A percentile compares a stretch with the other conserved stretches of the same genome.
These are phyloP conservation scores for Matsumurasca onukii DNA, from an alignment of 1,140 invertebrate genomes.

Conservation along the genomic window DNA sequence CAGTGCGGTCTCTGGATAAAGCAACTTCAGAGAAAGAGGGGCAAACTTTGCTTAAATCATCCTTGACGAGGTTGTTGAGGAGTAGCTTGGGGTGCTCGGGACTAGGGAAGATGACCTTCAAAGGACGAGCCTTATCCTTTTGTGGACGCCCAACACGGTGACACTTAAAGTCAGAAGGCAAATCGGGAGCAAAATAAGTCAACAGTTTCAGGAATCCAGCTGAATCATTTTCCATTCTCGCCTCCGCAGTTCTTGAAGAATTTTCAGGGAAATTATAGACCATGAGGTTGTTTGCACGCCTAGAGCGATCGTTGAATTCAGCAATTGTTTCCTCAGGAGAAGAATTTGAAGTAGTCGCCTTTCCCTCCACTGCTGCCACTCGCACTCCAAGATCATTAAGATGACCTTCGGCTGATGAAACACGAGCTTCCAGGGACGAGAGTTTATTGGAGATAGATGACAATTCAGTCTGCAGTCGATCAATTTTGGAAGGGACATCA, in stretches of 20 bases:
- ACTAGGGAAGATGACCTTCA: no score
- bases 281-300: not conserved
- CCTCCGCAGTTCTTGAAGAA: not conserved
- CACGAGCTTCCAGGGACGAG: not conserved
- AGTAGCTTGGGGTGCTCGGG: no score
- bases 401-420: not conserved
- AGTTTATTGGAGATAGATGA: not conserved
- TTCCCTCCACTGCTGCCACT: not conserved
- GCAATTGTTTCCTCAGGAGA: not conserved
- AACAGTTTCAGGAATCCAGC: not conserved
- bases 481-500: not conserved
- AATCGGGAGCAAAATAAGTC: not conserved
- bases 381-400: not conserved
- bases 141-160: not conserved
- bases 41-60: no score
- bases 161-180: not conserved
- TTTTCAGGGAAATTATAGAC: not conserved
- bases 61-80: no score
- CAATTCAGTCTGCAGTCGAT: not conserved
- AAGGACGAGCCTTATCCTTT: not conserved
- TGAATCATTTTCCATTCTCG: not conserved
- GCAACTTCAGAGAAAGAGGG: no score
- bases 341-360: not conserved
- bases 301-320: not conserved
- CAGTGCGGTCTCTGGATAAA: no score